These are phyloP conservation scores for Ormyrus pomaceus DNA, from an alignment of 2,888 invertebrate species.

Conservation along the genomic window DNA sequence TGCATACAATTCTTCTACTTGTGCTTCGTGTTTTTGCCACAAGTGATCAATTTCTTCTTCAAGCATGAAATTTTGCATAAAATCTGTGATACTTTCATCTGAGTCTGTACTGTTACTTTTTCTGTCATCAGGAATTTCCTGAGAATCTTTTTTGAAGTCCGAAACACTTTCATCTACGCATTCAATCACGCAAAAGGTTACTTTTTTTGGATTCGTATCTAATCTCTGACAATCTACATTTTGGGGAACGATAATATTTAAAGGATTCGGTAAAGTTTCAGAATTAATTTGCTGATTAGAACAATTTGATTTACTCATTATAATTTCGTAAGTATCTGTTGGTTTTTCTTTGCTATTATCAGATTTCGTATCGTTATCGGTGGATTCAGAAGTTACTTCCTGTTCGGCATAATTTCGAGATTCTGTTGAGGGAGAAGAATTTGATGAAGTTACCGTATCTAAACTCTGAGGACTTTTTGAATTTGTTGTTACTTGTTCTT, in stretches of 20 bases:
- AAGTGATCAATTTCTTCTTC: constrained; percentile 35
- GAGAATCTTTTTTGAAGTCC: background rate
- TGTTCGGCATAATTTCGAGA: constrained; percentile 60
- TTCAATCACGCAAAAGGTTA: constrained; percentile 49
- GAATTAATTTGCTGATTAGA: constrained; percentile 8
- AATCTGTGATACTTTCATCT: constrained; percentile 33
- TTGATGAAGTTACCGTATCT: constrained; percentile 23
- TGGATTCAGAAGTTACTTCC: constrained; percentile 62
- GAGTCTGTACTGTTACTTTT: constrained; percentile 32
- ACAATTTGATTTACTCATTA: constrained; percentile 17
- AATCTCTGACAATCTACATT: background rate
- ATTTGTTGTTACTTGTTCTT: background rate
- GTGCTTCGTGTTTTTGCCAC: constrained; percentile 40
- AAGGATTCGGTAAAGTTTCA: background rate
- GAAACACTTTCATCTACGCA: constrained; percentile 4
- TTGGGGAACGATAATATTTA: background rate
- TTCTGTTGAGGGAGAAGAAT: constrained; percentile 54
- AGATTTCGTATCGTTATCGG: constrained; percentile 65
- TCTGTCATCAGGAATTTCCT: background rate
- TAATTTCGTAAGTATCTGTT: constrained; percentile 10
- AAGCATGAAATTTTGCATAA: constrained; percentile 24
- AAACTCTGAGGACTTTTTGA: constrained; percentile 34
- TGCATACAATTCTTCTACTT: constrained; percentile 34
- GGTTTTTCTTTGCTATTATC: constrained; percentile 64
- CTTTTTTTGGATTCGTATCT: background rate